These are phyloP conservation scores for Grantiella picta DNA, from an alignment of 2,113 vertebrate species.

Conservation along the genomic window DNA sequence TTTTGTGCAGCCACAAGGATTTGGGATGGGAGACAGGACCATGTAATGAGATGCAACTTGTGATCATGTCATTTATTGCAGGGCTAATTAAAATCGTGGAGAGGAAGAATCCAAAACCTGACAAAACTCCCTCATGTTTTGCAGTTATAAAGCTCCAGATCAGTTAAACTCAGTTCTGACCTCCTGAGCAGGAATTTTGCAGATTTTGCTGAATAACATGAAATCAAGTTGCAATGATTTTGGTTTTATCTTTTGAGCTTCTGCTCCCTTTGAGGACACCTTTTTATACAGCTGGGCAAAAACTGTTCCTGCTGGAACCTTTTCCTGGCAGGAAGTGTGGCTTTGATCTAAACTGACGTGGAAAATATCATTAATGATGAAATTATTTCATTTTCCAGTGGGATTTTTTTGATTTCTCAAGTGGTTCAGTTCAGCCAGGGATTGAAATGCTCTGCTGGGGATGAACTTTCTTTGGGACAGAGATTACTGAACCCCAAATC, in stretches of 20 bases:
- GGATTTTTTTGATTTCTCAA: background rate
- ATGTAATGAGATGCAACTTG: background rate
- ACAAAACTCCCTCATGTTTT: background rate
- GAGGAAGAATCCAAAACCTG: fast-evolving
- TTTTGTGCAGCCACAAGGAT: background rate
- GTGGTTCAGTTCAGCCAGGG: background rate
- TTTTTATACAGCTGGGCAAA: background rate
- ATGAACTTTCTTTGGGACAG: background rate
- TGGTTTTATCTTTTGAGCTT: background rate
- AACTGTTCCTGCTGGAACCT: background rate
- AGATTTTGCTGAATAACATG: background rate
- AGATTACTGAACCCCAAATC: background rate
- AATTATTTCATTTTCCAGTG: background rate
- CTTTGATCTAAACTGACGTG: background rate
- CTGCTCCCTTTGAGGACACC: background rate
- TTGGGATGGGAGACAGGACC: background rate
- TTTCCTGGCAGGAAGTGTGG: background rate
- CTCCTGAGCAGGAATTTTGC: background rate
- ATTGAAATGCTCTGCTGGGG: background rate
- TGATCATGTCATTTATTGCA: background rate
- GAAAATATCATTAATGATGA: background rate
- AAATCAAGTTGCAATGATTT: background rate
- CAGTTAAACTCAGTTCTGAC: background rate
- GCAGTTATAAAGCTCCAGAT: background rate
- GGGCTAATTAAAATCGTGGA: background rate